Conservation (phyloP, 2,797 vertebrate species). For the Mormyrus hasselquistii region DNA sequence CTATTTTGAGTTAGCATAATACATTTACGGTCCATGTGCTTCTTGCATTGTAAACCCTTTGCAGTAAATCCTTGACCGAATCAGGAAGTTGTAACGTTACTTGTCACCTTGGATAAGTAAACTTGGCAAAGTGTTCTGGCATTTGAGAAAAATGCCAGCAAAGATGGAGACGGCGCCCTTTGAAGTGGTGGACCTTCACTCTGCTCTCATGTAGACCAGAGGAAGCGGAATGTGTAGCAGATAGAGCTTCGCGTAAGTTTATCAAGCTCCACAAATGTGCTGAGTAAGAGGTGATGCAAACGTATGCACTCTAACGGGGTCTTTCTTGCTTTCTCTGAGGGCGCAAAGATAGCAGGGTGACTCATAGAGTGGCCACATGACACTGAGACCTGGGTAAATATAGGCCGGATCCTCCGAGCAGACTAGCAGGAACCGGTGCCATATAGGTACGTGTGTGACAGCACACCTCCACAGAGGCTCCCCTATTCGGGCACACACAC, state of each 20-base stretch:
- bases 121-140: not conserved
- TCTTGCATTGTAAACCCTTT: not conserved
- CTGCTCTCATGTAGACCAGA: not conserved
- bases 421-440: slow-evolving; percentile 5
- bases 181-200: not conserved
- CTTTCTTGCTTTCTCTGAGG: not conserved
- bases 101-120: not conserved
- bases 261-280: not conserved
- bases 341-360: slow-evolving; percentile 38
- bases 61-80: not conserved
- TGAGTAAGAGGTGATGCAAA: slow-evolving; percentile 22
- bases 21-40: not conserved
- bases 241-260: not conserved
- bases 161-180: not conserved
- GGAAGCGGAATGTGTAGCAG: not conserved
- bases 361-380: slow-evolving; percentile 39
- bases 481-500: not conserved
- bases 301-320: not conserved
- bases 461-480: slow-evolving; percentile 40
- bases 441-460: slow-evolving; percentile 54
- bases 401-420: slow-evolving; percentile 43
- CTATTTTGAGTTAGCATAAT: not conserved
- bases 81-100: not conserved
- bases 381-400: slow-evolving; percentile 51
- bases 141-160: not conserved